Conservation (phyloP, 2,797 vertebrate species). For the Brachyrhaphis roseni region DNA sequence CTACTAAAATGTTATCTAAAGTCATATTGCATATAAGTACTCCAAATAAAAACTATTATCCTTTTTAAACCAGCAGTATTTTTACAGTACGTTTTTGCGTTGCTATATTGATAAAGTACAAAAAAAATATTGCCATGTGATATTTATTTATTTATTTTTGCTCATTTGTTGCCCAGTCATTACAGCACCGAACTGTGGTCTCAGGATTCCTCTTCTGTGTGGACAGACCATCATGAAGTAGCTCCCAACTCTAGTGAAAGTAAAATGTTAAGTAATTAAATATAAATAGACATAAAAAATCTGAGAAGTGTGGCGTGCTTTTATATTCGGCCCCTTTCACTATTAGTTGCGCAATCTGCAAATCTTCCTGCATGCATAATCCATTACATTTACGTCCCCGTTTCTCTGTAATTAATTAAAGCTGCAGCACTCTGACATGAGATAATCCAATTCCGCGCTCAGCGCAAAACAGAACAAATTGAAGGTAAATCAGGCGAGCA, state of each 20-base stretch:
- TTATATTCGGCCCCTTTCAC: not conserved
- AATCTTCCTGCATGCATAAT: not conserved
- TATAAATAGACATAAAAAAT: not conserved
- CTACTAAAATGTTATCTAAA: not conserved
- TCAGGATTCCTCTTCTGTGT: not conserved
- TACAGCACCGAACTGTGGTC: not conserved
- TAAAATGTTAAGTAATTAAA: constrained; percentile 1
- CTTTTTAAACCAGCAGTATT: not conserved
- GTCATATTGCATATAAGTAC: not conserved
- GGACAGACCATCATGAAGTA: not conserved
- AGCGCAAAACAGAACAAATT: constrained; percentile 26
- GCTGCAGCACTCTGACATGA: constrained; percentile 2
- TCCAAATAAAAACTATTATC: not conserved
- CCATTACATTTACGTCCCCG: not conserved
- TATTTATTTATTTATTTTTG: not conserved
- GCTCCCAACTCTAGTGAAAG: constrained; percentile 1
- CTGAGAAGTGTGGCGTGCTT: not conserved
- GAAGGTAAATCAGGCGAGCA: constrained; percentile 49
- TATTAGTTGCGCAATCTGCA: not conserved
- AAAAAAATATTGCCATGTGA: too few relatives aligned
- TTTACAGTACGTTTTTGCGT: not conserved
- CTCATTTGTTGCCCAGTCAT: not conserved
- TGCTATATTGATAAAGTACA: too few relatives aligned
- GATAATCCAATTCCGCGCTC: constrained; percentile 26
- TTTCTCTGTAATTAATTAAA: constrained; percentile 6